Percentiles rank a stretch among this genome's conserved stretches.
These are phyloP conservation scores for Cyrtonyx montezumae DNA, from an alignment of 2,113 vertebrate species.

Conservation along the genomic window DNA sequence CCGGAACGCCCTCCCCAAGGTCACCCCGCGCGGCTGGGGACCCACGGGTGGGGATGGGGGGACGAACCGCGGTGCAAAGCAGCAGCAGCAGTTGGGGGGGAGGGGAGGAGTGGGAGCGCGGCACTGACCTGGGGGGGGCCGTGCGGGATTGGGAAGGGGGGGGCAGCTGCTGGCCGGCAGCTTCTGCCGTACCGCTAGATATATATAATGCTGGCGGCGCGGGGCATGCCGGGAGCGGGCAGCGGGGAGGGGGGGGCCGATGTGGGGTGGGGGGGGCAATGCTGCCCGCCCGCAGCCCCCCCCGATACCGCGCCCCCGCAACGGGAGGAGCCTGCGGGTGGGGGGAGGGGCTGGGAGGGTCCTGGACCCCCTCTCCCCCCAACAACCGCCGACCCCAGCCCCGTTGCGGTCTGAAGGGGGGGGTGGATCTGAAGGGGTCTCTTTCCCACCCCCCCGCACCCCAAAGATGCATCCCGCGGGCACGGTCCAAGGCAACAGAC, in stretches of 20 bases:
- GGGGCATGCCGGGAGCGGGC: too few species aligned
- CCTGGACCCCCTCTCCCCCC: not conserved
- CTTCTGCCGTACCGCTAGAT: not conserved
- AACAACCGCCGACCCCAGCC: too few species aligned
- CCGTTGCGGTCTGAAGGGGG: too few species aligned
- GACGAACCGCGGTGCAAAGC: not conserved
- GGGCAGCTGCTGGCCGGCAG: not conserved
- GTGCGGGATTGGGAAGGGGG: not conserved
- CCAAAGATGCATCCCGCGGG: not conserved
- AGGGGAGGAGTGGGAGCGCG: not conserved
- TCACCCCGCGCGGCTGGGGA: not conserved
- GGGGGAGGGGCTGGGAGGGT: not conserved
- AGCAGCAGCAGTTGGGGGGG: not conserved
- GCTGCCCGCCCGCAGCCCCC: too few species aligned
- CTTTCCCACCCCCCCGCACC: not conserved
- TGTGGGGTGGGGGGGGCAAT: not conserved
- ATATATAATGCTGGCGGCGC: too few species aligned
- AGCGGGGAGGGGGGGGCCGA: too few species aligned
- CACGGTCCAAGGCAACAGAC: constrained; percentile 39
- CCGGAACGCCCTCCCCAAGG: not conserved
- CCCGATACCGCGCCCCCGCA: too few species aligned
- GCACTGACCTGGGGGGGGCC: not conserved
- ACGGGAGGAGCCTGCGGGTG: too few species aligned
- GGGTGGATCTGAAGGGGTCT: too few species aligned
- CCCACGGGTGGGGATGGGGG: not conserved